Conservation (phyloP, 2,113 vertebrate genomes). For the Urocolius indicus region DNA sequence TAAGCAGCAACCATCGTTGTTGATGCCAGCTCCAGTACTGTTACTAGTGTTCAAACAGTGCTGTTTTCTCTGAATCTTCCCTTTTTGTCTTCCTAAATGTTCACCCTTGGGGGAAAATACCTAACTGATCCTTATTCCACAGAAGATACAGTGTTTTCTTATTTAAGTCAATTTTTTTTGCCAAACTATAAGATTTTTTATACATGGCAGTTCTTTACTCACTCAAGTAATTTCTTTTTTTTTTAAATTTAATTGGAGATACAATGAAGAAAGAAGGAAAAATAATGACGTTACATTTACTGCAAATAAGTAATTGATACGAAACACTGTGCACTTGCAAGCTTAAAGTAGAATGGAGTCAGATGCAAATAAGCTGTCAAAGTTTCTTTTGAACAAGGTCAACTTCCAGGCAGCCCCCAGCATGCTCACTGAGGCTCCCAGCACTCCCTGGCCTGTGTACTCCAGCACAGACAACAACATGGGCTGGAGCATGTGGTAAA, state of each 20-base stretch:
- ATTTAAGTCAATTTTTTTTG: neutral
- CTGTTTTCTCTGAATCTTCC: neutral
- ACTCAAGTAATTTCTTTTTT: neutral
- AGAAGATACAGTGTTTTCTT: neutral
- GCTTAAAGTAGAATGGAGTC: neutral
- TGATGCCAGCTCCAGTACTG: neutral
- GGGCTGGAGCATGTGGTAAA: neutral
- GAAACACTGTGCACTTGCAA: neutral
- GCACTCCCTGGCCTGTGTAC: neutral
- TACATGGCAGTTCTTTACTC: fast-evolving
- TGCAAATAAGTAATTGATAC: neutral
- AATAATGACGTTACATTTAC: neutral
- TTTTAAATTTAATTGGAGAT: fast-evolving
- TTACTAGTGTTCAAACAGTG: neutral
- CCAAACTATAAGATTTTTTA: neutral
- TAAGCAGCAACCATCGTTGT: neutral
- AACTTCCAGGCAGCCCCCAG: neutral
- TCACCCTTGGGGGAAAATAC: neutral
- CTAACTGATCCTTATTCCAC: neutral
- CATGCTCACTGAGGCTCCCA: neutral
- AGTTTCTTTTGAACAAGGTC: neutral
- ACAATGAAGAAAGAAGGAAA: neutral
- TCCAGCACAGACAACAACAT: neutral
- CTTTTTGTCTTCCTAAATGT: neutral
- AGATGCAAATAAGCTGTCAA: neutral